Percentiles rank a stretch among this genome's conserved stretches.
phyloP scores from a whole-genome alignment of 2,888 invertebrate genomes.

The Drosophila quinaria region DNA sequence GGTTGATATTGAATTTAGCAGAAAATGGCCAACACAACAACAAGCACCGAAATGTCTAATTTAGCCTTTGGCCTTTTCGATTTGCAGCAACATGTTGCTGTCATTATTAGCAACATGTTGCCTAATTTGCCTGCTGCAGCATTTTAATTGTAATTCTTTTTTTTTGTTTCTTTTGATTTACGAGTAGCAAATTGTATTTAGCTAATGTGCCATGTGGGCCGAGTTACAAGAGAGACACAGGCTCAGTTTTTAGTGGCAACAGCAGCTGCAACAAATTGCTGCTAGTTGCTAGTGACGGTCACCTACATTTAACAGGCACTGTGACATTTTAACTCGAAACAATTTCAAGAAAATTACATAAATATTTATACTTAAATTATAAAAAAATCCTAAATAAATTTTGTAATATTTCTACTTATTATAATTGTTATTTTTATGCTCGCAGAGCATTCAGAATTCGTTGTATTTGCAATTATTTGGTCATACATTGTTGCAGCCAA shows the following conservation, averaged over 20 bases:
- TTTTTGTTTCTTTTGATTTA: constrained; percentile 1
- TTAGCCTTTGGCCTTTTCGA: constrained; percentile 74
- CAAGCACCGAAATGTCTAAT: no score
- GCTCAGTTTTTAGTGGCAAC: constrained; percentile 6
- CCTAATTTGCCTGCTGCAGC: constrained; percentile 58
- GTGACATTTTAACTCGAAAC: constrained; percentile 8
- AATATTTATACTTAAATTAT: not conserved
- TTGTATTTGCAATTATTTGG: not conserved
- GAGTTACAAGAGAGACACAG: constrained; percentile 2
- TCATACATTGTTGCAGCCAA: constrained; percentile 51
- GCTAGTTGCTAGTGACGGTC: constrained; percentile 46
- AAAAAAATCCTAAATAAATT: not conserved
- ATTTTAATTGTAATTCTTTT: constrained; percentile 4
- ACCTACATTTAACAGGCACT: constrained; percentile 29
- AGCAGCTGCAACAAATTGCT: constrained; percentile 62
- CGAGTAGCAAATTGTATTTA: constrained; percentile 35
- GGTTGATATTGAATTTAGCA: constrained; percentile 64
- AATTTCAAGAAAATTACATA: not conserved
- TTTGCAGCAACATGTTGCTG: constrained; percentile 65
- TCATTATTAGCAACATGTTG: constrained; percentile 73
- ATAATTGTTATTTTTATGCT: not conserved
- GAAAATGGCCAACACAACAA: constrained; percentile 27
- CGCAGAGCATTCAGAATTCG: constrained; percentile 35
- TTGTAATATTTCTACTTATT: not conserved
- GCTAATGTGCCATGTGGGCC: constrained; percentile 35